Conservation (phyloP, 2,888 invertebrate species). For the Chloromyia formosa region DNA sequence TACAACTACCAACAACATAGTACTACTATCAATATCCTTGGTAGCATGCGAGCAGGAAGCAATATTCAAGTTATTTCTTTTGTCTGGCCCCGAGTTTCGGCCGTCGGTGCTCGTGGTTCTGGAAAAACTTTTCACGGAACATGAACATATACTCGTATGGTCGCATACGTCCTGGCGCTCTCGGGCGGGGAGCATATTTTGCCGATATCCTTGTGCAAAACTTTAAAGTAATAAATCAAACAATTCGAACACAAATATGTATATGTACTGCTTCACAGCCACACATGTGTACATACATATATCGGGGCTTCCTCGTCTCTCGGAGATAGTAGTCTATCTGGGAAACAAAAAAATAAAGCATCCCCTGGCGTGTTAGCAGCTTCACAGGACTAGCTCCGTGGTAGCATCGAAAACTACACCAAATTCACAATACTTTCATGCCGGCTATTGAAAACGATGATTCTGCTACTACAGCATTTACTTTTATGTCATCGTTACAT, state of each 20-base stretch:
- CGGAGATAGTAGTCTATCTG: not conserved
- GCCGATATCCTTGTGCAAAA: slow-evolving; percentile 31
- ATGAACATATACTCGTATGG: too few species aligned
- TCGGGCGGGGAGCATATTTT: slow-evolving; percentile 41
- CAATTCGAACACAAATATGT: not conserved
- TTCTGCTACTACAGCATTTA: not conserved
- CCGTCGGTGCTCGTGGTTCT: too few species aligned
- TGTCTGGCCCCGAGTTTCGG: too few species aligned
- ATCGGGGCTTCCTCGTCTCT: not conserved
- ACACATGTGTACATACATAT: not conserved
- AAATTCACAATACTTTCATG: not conserved
- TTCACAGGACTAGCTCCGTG: not conserved
- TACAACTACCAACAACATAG: too few species aligned
- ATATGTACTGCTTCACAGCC: too few species aligned
- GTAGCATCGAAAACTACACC: not conserved
- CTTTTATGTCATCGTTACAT: not conserved
- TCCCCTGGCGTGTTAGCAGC: not conserved
- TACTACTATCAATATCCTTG: too few species aligned
- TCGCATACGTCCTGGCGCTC: too few species aligned
- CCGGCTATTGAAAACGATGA: not conserved
- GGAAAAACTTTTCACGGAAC: too few species aligned
- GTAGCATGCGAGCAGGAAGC: too few species aligned
- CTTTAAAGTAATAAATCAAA: slow-evolving; percentile 47
- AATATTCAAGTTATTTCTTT: too few species aligned
- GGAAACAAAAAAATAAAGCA: not conserved